Evolutionary conservation across 2,797 vertebrate species (phyloP), one percentile per base, ranked within the genome.

Genomic region (Poeciliopsis gracilis): DNA sequence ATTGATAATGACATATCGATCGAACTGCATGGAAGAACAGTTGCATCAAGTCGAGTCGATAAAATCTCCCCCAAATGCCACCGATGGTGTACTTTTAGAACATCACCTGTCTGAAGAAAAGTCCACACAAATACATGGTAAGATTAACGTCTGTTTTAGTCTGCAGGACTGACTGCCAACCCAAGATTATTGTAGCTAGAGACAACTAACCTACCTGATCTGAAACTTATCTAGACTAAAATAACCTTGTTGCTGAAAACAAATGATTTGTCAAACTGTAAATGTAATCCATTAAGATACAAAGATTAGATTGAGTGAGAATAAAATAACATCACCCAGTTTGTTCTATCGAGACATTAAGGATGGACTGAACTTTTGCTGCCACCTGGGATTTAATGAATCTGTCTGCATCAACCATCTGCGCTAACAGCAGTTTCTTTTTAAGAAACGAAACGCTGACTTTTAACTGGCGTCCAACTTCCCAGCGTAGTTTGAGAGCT

Each of bases 21-120:
- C 85, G 53, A 78, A 41, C 67, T 28, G 23, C 71, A 78, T 47
- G 38, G 66, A 80, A 72, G 72, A 81, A 49, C 28, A 79, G 79
- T 61, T 82, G 76, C 85, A 89, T 81, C 16, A 28, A 88, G 79
- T 70, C 57, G 4, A 73, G 76, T 87, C 73, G 5, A 84, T 83
- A 66, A 61, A 5, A 20, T 46, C 30, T 18, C 49, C 77, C 77
- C 72, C 73, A 79, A 81, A 66, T 82, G 61, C 49, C 53, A 55
- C 66, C 77, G 79, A 83, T 73, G n/a, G 75, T 43, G 13, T 77
- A 76, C 77, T 80, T 45, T 80, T 20, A 66, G 38, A 61, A 23
- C 70, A 73, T 67, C 38, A 79, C 66, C 69, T 77, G 59, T 79
- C 79, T 77, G 49, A 53, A 69, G 53, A 76, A 72, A 72, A 75